phyloP scores from a whole-genome alignment of 2,113 vertebrate genomes.

The Australoheros scitulus region DNA sequence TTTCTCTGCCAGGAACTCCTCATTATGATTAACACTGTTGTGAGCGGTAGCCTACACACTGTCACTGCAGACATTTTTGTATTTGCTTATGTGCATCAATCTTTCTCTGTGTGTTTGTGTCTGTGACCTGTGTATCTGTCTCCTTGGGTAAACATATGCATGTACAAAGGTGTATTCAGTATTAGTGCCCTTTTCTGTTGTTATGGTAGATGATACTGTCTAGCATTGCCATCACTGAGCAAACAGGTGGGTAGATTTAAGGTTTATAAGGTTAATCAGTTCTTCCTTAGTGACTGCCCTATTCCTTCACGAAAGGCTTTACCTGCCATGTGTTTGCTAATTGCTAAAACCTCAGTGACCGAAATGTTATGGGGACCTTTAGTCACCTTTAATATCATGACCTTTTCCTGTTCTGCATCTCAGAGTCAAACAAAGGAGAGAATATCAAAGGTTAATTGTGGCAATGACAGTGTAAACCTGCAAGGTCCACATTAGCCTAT shows the following conservation, averaged over 20 bases:
- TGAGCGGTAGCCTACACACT: background rate
- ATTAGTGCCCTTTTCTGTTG: background rate
- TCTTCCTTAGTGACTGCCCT: constrained; percentile 4
- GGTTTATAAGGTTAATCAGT: constrained; percentile 22
- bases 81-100: constrained; percentile 11
- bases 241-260: background rate
- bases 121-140: background rate
- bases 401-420: constrained; percentile 42
- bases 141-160: background rate
- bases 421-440: background rate
- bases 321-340: constrained; percentile 30
- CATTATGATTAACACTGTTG: constrained; percentile 45
- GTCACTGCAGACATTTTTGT: constrained; percentile 24
- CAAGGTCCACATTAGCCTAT: background rate
- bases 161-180: background rate
- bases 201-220: background rate
- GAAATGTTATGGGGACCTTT: constrained; percentile 19
- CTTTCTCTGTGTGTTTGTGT: background rate
- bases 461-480: background rate
- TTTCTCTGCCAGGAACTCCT: constrained; percentile 32
- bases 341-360: constrained; percentile 26
- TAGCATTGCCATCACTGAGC: background rate
- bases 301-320: constrained; percentile 19
- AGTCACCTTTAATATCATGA: constrained; percentile 38
- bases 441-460: constrained; percentile 36